Percentiles rank a stretch among this genome's conserved stretches.
Evolutionary conservation across 2,888 invertebrate species (phyloP).

Genomic region (Cecidostiba fungosa): DNA sequence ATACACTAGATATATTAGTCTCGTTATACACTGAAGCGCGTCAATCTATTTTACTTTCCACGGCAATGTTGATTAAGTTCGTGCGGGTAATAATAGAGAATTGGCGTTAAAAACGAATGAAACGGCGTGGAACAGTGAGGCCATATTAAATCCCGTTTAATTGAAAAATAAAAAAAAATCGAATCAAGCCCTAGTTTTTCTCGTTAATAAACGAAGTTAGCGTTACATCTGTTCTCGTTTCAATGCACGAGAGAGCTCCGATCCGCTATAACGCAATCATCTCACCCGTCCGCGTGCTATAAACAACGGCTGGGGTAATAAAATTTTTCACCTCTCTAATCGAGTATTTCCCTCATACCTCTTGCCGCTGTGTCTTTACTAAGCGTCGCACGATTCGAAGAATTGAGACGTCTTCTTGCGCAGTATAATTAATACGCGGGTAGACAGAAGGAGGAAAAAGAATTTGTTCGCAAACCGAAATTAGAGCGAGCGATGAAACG

Average conservation of each 20-base stretch:
- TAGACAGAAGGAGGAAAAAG: neutral
- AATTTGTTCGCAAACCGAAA: neutral
- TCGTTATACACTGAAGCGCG: too few species aligned
- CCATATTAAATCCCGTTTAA: too few species aligned
- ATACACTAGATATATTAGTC: too few species aligned
- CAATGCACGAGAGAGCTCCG: neutral
- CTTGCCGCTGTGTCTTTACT: neutral
- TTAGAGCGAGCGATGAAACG: neutral
- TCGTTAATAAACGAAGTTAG: neutral
- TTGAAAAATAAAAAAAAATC: neutral
- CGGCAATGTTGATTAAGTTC: too few species aligned
- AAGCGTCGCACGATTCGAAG: neutral
- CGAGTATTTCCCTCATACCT: neutral
- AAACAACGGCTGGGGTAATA: neutral
- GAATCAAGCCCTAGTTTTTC: neutral
- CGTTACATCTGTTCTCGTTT: neutral
- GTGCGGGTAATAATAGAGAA: too few species aligned
- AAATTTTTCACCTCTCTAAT: conserved; percentile 3
- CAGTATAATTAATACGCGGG: neutral
- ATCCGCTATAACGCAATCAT: neutral
- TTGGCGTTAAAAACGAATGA: too few species aligned
- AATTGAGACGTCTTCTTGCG: neutral
- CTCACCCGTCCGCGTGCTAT: neutral
- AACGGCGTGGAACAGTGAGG: too few species aligned
- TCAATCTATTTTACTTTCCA: too few species aligned